phyloP scores from a whole-genome alignment of 2,888 invertebrate genomes.

The Nowickia ferox region DNA sequence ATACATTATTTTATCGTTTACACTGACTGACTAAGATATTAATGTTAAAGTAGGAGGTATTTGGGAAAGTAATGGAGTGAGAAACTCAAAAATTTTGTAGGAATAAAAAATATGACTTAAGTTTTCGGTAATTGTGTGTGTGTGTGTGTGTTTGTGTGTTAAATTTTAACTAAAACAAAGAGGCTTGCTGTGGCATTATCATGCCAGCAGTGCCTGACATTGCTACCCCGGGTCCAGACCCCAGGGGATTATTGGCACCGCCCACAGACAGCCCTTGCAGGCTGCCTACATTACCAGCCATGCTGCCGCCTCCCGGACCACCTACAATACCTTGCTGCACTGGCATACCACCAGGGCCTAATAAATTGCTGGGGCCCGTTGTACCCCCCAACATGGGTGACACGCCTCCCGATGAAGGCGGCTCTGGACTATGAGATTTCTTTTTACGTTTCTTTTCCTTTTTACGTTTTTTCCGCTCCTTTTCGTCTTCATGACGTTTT shows the following conservation, averaged over 20 bases:
- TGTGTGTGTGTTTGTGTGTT: constrained; percentile 29
- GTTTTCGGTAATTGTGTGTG: constrained; percentile 46
- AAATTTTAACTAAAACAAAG: constrained; percentile 76
- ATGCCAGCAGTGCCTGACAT: constrained; percentile 81
- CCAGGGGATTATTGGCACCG: constrained; percentile 73
- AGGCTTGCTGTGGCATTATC: constrained; percentile 79
- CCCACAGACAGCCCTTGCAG: constrained; percentile 72
- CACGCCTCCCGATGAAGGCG: constrained; percentile 73
- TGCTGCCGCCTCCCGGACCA: constrained; percentile 24
- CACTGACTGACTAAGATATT: constrained; percentile 8
- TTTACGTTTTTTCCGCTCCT: constrained; percentile 96
- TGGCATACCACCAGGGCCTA: constrained; percentile 72
- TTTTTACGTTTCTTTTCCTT: constrained; percentile 98
- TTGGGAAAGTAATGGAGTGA: constrained; percentile 32
- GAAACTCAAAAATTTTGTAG: constrained; percentile 37
- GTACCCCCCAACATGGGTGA: constrained; percentile 68
- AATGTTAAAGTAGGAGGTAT: constrained; percentile 12
- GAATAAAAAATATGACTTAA: constrained; percentile 66
- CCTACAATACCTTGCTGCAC: constrained; percentile 65
- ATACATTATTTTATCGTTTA: constrained; percentile 27
- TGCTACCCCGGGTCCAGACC: constrained; percentile 63
- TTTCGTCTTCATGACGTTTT: constrained; percentile 96
- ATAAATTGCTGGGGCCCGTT: constrained; percentile 72
- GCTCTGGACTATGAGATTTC: constrained; percentile 96
- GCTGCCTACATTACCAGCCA: constrained; percentile 67